Evolutionary conservation across 1,140 invertebrate genomes (phyloP).

Genomic region (Pogonognathellus flavescens): DNA sequence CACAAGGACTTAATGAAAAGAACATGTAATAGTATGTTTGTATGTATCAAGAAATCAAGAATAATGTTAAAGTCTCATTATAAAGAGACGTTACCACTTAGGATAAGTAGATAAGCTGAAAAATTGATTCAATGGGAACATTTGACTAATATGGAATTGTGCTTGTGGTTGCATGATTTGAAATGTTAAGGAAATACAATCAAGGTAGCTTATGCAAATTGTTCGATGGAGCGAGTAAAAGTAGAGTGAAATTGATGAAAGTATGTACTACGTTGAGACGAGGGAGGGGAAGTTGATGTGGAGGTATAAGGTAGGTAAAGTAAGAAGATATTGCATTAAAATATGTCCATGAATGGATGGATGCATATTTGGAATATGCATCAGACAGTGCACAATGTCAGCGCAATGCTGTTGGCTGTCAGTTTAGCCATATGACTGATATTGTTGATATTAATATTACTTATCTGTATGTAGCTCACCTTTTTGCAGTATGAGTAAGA

Average conservation of each 20-base stretch:
- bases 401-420: neutral
- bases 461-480: no score
- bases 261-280: neutral
- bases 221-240: slow-evolving; percentile 16
- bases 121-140: no score
- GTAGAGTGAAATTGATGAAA: slow-evolving; percentile 46
- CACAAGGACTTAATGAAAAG: no score
- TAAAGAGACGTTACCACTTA: no score
- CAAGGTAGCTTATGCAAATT: slow-evolving; percentile 5
- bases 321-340: neutral
- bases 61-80: no score
- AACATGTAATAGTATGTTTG: no score
- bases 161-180: neutral
- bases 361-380: neutral
- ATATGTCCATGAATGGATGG: neutral
- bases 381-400: no score
- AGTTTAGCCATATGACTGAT: neutral
- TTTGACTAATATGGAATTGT: neutral
- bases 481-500: no score
- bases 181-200: slow-evolving; percentile 5
- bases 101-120: no score
- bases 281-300: neutral
- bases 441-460: no score
- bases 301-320: slow-evolving; percentile 6
- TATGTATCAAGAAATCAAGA: no score